These are phyloP conservation scores for Chiridota heheva DNA, from an alignment of 35 echinoderm and acorn worm species.

Conservation along the genomic window DNA sequence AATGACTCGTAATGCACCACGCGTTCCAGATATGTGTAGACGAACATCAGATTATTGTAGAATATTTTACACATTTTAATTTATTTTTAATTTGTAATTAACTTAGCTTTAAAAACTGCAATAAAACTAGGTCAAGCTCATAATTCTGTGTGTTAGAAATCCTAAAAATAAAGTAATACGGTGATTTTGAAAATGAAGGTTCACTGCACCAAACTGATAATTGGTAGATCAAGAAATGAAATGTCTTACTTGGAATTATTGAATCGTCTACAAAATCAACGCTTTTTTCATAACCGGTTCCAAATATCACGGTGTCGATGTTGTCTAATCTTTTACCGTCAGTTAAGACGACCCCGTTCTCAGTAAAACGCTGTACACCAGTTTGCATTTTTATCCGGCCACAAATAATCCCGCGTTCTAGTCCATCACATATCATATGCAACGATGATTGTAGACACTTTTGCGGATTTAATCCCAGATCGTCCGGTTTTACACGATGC, in stretches of 20 bases:
- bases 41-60: too few relatives aligned
- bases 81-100: too few relatives aligned
- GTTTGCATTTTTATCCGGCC: slow-evolving; percentile 36
- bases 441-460: background rate
- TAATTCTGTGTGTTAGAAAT: too few relatives aligned
- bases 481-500: slow-evolving; percentile 20
- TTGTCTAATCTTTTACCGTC: slow-evolving; percentile 38
- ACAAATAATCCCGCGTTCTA: slow-evolving; percentile 37
- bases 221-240: too few relatives aligned
- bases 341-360: slow-evolving; percentile 31
- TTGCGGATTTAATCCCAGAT: slow-evolving; percentile 22
- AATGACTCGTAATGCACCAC: too few relatives aligned
- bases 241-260: slow-evolving; percentile 48
- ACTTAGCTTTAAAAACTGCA: too few relatives aligned
- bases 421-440: slow-evolving; percentile 43
- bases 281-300: slow-evolving; percentile 50
- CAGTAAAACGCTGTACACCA: slow-evolving; percentile 34
- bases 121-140: too few relatives aligned
- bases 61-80: too few relatives aligned
- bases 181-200: too few relatives aligned
- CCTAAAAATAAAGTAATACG: too few relatives aligned
- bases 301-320: slow-evolving; percentile 60
- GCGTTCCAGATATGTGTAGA: too few relatives aligned
- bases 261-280: slow-evolving; percentile 38
- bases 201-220: too few relatives aligned